phyloP scores from a whole-genome alignment of 2,888 invertebrate genomes.

The Sycophila texana region DNA sequence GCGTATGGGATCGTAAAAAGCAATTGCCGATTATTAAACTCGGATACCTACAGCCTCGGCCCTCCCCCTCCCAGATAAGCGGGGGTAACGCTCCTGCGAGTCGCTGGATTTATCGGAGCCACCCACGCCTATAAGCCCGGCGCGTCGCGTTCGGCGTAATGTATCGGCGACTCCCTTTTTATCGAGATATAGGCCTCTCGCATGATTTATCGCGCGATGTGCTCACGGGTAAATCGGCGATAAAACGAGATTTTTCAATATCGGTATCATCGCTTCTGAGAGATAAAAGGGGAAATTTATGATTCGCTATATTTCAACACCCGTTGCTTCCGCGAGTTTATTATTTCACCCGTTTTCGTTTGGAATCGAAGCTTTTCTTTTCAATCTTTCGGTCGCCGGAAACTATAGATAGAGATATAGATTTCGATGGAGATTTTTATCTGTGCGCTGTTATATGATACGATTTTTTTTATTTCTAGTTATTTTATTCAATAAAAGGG shows the following conservation, averaged over 20 bases:
- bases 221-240: not conserved
- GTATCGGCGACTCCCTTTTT: not conserved
- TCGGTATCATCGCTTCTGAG: no score
- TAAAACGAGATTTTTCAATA: not conserved
- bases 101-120: conserved; percentile 1
- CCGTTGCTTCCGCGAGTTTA: no score
- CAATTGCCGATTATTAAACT: conserved; percentile 39
- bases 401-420: no score
- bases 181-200: not conserved
- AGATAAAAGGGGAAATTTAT: no score
- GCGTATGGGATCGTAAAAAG: conserved; percentile 18
- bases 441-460: no score
- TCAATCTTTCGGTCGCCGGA: no score
- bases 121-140: not conserved
- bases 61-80: not conserved
- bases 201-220: not conserved
- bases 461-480: no score
- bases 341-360: no score
- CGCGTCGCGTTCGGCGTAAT: not conserved
- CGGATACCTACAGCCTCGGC: not conserved
- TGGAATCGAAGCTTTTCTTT: no score
- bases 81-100: not conserved
- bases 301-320: no score
- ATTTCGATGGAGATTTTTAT: no score
- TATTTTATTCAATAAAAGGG: no score